Conservation (phyloP, 2,113 vertebrate genomes). For the Leucopsar rothschildi region DNA sequence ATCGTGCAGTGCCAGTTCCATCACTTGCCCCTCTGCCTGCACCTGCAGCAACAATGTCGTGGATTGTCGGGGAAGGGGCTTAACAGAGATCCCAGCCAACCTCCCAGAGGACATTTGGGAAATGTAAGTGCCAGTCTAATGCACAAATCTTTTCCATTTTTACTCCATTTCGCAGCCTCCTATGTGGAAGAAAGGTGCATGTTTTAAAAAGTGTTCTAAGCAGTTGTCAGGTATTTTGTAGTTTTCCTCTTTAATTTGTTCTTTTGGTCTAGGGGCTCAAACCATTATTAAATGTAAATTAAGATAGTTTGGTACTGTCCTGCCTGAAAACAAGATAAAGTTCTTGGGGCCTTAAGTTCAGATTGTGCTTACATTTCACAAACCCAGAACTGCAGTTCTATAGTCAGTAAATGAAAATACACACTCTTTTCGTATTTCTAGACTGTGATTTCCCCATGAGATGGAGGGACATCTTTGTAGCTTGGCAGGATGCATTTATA, state of each 20-base stretch:
- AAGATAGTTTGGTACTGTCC: not conserved
- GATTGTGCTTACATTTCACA: not conserved
- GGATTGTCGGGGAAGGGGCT: slow-evolving; percentile 91
- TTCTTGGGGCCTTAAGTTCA: not conserved
- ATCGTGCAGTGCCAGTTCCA: slow-evolving; percentile 85
- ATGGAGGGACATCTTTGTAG: not conserved
- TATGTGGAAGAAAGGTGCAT: accelerated
- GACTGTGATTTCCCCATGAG: not conserved
- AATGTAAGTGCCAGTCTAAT: slow-evolving; percentile 81
- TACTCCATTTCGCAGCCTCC: not conserved
- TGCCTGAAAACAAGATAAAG: not conserved
- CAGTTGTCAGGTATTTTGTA: not conserved
- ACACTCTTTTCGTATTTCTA: not conserved
- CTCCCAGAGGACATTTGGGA: slow-evolving; percentile 93
- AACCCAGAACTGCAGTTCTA: not conserved
- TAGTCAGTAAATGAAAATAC: not conserved
- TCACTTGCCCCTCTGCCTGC: slow-evolving; percentile 89
- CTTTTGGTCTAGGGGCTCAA: not conserved
- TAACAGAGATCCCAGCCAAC: slow-evolving; percentile 92
- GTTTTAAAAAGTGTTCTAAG: not conserved
- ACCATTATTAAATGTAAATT: not conserved
- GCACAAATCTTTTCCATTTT: not conserved
- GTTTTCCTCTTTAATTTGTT: not conserved
- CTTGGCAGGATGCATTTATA: not conserved
- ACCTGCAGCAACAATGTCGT: slow-evolving; percentile 96